phyloP scores from a whole-genome alignment of 35 echinoderm and acorn worm species.

The Patiria miniata region DNA sequence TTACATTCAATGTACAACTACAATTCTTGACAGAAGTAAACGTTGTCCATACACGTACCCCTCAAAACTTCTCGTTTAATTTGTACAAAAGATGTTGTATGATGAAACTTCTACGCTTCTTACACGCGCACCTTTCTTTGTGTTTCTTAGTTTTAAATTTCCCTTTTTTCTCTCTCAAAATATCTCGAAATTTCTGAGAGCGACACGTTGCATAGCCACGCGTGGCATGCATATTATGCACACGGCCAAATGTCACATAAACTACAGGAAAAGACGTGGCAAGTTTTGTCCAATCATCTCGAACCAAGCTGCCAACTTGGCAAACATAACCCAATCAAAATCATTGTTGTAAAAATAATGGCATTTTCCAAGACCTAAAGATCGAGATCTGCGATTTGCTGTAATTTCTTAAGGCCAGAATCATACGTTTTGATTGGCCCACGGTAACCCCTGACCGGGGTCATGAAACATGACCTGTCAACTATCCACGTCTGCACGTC shows the following conservation, averaged over 20 bases:
- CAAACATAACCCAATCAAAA: neutral
- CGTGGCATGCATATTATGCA: neutral
- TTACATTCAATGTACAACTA: no score
- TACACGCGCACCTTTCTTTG: no score
- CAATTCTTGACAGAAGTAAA: no score
- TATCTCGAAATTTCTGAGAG: slow-evolving; percentile 1
- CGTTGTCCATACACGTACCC: no score
- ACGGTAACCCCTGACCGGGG: neutral
- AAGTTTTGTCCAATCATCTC: slow-evolving; percentile 30
- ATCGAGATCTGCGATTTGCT: neutral
- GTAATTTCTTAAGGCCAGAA: neutral
- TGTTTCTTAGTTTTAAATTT: no score
- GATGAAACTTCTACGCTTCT: no score
- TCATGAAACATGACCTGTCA: slow-evolving; percentile 3
- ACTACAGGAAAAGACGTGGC: slow-evolving; percentile 31
- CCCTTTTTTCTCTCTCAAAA: no score
- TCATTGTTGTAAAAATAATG: neutral
- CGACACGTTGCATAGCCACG: neutral
- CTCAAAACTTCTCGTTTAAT: no score
- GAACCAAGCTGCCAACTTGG: slow-evolving; percentile 5
- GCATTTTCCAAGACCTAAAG: neutral
- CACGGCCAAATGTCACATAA: neutral
- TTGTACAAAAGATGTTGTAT: no score
- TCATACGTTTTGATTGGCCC: neutral
- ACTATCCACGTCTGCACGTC: slow-evolving; percentile 1